phyloP scores from a whole-genome alignment of 2,888 invertebrate species.

The Parnassius glacialis region DNA sequence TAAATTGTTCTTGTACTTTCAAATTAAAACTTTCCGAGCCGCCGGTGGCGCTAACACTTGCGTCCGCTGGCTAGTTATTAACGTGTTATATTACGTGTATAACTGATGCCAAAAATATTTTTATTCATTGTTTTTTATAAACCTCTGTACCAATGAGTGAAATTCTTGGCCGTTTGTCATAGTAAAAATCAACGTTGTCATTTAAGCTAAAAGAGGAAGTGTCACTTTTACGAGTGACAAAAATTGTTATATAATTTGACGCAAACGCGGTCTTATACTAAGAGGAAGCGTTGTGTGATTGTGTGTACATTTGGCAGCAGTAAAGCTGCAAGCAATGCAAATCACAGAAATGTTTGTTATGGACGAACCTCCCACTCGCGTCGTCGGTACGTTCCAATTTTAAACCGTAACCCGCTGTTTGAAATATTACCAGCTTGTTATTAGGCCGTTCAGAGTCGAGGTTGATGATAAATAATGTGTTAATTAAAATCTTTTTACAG shows the following conservation, averaged over 20 bases:
- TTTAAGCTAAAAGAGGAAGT: conserved; percentile 52
- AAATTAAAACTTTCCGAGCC: conserved; percentile 44
- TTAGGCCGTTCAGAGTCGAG: conserved; percentile 44
- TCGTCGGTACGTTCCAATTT: conserved; percentile 61
- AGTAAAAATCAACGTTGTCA: conserved; percentile 48
- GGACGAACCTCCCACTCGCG: conserved; percentile 48
- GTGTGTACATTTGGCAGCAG: conserved; percentile 48
- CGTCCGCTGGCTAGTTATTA: conserved; percentile 44
- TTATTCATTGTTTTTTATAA: conserved; percentile 58
- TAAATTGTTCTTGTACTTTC: conserved; percentile 55
- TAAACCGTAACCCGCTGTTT: conserved; percentile 59
- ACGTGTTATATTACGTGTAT: conserved; percentile 41
- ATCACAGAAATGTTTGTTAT: conserved; percentile 48
- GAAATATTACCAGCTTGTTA: conserved; percentile 55
- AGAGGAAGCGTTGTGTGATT: conserved; percentile 36
- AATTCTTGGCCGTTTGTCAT: conserved; percentile 53
- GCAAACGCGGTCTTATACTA: conserved; percentile 36
- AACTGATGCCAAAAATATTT: conserved; percentile 62
- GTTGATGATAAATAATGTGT: conserved; percentile 37
- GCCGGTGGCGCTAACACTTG: conserved; percentile 44
- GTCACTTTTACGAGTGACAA: conserved; percentile 37
- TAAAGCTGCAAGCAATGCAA: conserved; percentile 37
- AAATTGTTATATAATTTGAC: conserved; percentile 27
- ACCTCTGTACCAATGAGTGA: conserved; percentile 46
- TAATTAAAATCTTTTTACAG: conserved; percentile 32